Conservation (phyloP, 2,797 vertebrate species). For the Discoglossus pictus region DNA sequence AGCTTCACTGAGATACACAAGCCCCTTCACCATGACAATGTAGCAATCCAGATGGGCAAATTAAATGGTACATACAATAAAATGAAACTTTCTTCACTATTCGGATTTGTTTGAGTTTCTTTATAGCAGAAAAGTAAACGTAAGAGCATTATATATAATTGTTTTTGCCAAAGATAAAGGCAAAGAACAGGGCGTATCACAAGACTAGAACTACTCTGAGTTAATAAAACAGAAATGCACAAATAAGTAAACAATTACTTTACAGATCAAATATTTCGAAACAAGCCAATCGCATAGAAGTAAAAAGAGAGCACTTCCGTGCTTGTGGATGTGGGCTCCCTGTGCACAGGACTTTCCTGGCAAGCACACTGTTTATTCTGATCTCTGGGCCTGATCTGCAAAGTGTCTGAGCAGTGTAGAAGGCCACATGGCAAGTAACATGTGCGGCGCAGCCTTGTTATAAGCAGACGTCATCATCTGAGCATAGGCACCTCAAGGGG, state of each 20-base stretch:
- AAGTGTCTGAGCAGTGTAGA: slow-evolving; percentile 18
- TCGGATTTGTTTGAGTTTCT: no score
- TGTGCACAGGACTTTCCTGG: slow-evolving; percentile 26
- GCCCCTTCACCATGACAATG: no score
- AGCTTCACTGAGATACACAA: no score
- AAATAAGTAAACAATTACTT: slow-evolving; percentile 1
- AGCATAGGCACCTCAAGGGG: no score
- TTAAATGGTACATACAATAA: no score
- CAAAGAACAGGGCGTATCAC: slow-evolving; percentile 14
- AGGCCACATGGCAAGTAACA: slow-evolving; percentile 24
- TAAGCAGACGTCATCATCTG: slow-evolving; percentile 20
- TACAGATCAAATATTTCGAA: background rate
- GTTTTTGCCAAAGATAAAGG: background rate
- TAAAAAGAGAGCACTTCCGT: background rate
- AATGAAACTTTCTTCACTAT: no score
- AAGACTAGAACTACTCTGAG: background rate
- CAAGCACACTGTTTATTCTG: background rate
- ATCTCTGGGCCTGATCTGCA: slow-evolving; percentile 16
- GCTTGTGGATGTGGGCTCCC: background rate
- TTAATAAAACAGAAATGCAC: background rate
- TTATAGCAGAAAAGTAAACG: background rate
- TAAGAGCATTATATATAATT: no score
- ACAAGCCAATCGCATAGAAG: background rate
- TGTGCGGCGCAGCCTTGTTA: slow-evolving; percentile 15
- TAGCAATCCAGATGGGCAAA: no score